Evolutionary conservation across 2,113 vertebrate genomes (phyloP).

Genomic region (Hylia prasina): DNA sequence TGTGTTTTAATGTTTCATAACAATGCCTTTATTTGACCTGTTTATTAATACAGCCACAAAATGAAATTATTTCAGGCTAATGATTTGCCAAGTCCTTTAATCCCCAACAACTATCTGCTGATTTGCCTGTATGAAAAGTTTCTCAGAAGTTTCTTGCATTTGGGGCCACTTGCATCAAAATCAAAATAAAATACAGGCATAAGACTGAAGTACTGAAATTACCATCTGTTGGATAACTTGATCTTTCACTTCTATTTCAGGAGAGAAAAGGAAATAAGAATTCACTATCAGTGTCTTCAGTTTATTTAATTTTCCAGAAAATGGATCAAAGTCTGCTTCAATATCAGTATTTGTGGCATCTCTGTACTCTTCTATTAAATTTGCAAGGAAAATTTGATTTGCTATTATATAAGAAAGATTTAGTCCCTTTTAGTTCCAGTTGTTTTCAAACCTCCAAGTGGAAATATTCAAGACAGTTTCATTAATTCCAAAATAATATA

Average conservation of each 20-base stretch:
- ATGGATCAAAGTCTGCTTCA: neutral
- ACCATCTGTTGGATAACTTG: neutral
- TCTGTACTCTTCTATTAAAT: neutral
- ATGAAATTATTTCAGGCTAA: neutral
- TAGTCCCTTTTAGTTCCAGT: neutral
- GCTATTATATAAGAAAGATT: neutral
- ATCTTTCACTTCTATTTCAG: neutral
- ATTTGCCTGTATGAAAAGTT: neutral
- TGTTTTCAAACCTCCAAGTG: neutral
- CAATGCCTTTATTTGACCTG: neutral
- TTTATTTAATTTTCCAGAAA: neutral
- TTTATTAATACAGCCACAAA: neutral
- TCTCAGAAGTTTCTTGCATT: neutral
- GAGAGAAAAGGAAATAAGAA: neutral
- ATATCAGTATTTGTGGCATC: neutral
- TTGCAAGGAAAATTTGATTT: neutral
- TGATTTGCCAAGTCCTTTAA: neutral
- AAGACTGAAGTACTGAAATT: neutral
- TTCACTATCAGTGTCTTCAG: neutral
- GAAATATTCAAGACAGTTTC: neutral
- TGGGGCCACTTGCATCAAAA: neutral
- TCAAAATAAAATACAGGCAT: neutral
- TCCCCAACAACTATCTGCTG: neutral
- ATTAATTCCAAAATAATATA: neutral
- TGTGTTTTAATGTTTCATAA: neutral